Percentiles rank a stretch among this genome's conserved stretches.
phyloP scores from a whole-genome alignment of 1,140 invertebrate species.

The Drosophila cardini region DNA sequence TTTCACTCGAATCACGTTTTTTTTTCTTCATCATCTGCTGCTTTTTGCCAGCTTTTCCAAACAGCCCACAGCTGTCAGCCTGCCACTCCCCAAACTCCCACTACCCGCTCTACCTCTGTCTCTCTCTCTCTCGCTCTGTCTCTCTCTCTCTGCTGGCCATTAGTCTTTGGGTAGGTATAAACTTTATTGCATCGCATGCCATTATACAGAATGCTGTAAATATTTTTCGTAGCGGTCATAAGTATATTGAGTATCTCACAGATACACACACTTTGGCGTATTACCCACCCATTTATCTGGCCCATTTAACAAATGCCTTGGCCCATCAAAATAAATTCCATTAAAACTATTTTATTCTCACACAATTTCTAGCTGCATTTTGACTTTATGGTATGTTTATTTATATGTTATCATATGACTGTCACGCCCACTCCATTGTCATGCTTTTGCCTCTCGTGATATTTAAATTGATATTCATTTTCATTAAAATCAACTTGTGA shows the following conservation, averaged over 20 bases:
- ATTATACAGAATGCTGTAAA: slow-evolving; percentile 67
- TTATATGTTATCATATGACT: slow-evolving; percentile 21
- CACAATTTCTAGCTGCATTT: slow-evolving; percentile 2
- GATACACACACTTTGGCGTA: slow-evolving; percentile 2
- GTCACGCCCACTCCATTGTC: slow-evolving; percentile 22
- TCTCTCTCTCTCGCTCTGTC: background rate
- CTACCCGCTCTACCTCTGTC: background rate
- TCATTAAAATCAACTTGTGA: slow-evolving; percentile 24
- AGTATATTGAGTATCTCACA: slow-evolving; percentile 32
- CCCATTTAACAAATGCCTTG: slow-evolving; percentile 15
- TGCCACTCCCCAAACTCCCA: background rate
- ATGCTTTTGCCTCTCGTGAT: slow-evolving; percentile 5
- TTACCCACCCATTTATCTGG: slow-evolving; percentile 1
- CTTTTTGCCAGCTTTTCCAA: slow-evolving; percentile 31
- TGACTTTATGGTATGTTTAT: slow-evolving; percentile 50
- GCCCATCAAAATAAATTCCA: slow-evolving; percentile 11
- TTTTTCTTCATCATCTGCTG: background rate
- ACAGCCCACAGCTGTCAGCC: slow-evolving; percentile 9
- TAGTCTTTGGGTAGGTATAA: slow-evolving; percentile 47
- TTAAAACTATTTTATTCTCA: slow-evolving; percentile 1
- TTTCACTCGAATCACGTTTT: slow-evolving; percentile 55
- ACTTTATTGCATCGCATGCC: slow-evolving; percentile 67
- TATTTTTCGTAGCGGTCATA: slow-evolving; percentile 62
- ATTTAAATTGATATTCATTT: slow-evolving; percentile 36
- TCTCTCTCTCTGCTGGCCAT: background rate